Evolutionary conservation across 2,888 invertebrate genomes (phyloP).

Genomic region (Pheosia tremula): DNA sequence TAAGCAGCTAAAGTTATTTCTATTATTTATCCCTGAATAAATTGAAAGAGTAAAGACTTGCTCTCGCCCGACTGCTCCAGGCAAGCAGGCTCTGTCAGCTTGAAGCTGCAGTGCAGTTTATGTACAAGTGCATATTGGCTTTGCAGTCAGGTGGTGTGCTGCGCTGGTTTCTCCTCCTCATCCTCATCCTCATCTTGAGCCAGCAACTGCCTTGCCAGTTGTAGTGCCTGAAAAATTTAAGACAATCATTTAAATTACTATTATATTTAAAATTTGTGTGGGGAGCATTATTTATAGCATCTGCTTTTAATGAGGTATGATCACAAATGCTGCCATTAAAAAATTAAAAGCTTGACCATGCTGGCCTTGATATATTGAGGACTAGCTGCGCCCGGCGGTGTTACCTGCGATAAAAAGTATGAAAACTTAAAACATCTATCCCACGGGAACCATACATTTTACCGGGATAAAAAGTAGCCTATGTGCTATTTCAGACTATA

Average conservation of each 20-base stretch:
- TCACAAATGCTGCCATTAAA: too few species aligned
- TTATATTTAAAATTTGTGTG: too few species aligned
- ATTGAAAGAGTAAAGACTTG: neutral
- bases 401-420: too few species aligned
- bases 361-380: too few species aligned
- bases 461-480: too few species aligned
- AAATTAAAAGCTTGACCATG: too few species aligned
- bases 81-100: slow-evolving; percentile 19
- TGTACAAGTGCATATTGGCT: slow-evolving; percentile 37
- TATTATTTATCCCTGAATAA: neutral
- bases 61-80: neutral
- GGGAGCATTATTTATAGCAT: too few species aligned
- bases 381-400: too few species aligned
- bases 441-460: too few species aligned
- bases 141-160: slow-evolving; percentile 65
- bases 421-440: too few species aligned
- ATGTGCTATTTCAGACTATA: too few species aligned
- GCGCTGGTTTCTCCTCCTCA: slow-evolving; percentile 64
- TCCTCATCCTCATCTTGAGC: slow-evolving; percentile 94
- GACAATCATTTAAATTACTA: neutral
- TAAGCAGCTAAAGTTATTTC: neutral
- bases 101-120: slow-evolving; percentile 26
- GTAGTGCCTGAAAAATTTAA: slow-evolving; percentile 89
- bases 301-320: too few species aligned
- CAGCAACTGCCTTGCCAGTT: slow-evolving; percentile 95